A percentile compares a stretch with the other conserved stretches of the same genome.
phyloP scores from a whole-genome alignment of 2,113 vertebrate genomes.

The Siphamia tubifer region DNA sequence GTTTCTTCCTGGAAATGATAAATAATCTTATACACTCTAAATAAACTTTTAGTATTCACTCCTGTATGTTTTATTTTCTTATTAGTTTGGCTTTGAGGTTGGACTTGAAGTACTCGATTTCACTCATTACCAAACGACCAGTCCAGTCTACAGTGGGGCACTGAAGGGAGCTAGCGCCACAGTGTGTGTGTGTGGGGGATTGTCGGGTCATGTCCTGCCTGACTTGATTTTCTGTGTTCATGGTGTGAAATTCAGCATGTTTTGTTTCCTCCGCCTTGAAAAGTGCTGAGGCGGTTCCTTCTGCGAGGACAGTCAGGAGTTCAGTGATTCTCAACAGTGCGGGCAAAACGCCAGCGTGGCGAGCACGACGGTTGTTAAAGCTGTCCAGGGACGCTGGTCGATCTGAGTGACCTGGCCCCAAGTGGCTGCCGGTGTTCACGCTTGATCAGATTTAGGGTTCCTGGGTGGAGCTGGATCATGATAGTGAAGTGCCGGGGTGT shows the following conservation, averaged over 20 bases:
- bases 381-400: not conserved
- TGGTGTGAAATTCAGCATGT: not conserved
- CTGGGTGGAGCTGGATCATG: not conserved
- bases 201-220: not conserved
- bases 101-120: too few relatives aligned
- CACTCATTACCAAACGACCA: not conserved
- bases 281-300: conserved; percentile 37
- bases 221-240: not conserved
- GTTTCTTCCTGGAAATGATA: not conserved
- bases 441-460: not conserved
- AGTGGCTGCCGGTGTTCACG: too few relatives aligned
- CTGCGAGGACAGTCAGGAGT: not conserved
- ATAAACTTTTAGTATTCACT: too few relatives aligned
- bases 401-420: not conserved
- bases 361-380: not conserved
- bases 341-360: not conserved
- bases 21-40: not conserved
- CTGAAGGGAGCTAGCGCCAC: not conserved
- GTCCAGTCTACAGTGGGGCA: not conserved
- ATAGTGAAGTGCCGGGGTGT: not conserved
- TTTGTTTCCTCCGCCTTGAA: not conserved
- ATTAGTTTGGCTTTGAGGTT: not conserved
- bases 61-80: not conserved
- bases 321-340: not conserved
- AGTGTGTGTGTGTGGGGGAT: not conserved